phyloP scores from a whole-genome alignment of 2,113 vertebrate species.

The Phalacrocorax carbo region DNA sequence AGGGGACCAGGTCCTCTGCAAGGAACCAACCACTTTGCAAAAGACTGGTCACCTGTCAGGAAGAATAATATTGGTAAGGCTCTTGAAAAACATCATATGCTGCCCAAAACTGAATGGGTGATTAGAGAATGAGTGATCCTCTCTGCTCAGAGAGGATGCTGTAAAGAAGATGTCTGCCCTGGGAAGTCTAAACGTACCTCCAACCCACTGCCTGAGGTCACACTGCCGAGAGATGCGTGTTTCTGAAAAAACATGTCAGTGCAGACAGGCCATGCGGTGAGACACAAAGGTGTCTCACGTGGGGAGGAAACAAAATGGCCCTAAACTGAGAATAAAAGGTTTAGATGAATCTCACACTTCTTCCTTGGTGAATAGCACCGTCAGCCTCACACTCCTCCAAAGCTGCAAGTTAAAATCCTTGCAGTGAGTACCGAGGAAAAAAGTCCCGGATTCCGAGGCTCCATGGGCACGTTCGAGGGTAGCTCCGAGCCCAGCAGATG shows the following conservation, averaged over 20 bases:
- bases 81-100: not conserved
- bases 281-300: not conserved
- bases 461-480: fast-evolving
- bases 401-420: not conserved
- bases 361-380: fast-evolving
- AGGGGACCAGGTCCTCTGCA: not conserved
- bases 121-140: not conserved
- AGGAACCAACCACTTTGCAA: not conserved
- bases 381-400: not conserved
- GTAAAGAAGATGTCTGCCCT: not conserved
- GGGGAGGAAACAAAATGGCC: not conserved
- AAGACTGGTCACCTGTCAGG: not conserved
- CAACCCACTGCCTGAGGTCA: not conserved
- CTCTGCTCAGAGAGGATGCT: not conserved
- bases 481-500: not conserved
- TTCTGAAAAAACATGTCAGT: not conserved
- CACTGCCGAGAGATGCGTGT: not conserved
- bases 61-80: not conserved
- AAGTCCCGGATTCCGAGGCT: not conserved
- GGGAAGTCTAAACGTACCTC: not conserved
- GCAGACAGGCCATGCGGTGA: fast-evolving
- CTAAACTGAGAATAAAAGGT: not conserved
- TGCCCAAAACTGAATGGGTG: not conserved
- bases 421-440: fast-evolving
- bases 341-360: not conserved